phyloP scores from a whole-genome alignment of 2,113 vertebrate genomes.

The Stomatorhinus ivindoensis region DNA sequence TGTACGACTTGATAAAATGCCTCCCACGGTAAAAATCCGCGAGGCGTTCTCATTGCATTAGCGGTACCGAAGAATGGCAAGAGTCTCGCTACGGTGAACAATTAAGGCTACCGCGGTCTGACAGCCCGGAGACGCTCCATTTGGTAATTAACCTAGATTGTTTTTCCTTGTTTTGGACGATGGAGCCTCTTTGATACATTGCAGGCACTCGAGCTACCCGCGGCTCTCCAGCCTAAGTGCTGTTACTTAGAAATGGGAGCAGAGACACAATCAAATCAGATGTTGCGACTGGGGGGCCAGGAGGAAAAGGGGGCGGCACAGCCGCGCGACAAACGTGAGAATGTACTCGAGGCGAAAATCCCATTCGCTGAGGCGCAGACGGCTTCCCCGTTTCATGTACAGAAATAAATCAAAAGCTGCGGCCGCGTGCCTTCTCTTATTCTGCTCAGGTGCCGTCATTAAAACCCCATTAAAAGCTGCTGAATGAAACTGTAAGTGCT shows the following conservation, averaged over 20 bases:
- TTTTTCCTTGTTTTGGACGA: not conserved
- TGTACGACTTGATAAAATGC: slow-evolving; percentile 1
- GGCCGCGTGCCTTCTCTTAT: not conserved
- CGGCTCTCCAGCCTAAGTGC: not conserved
- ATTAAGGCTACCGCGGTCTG: not conserved
- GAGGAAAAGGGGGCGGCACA: not conserved
- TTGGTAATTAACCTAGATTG: slow-evolving; percentile 13
- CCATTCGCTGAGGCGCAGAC: not conserved
- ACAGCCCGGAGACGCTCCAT: not conserved
- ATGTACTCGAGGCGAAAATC: not conserved
- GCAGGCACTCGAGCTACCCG: not conserved
- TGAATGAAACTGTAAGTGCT: slow-evolving; percentile 8
- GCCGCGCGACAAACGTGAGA: not conserved
- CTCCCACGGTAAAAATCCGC: not conserved
- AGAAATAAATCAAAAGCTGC: not conserved
- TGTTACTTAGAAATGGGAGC: not conserved
- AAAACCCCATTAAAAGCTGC: slow-evolving; percentile 10
- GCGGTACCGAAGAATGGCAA: not conserved
- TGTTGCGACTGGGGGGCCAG: not conserved
- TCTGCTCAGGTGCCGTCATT: not conserved
- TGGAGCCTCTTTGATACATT: not conserved
- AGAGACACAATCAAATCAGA: not conserved
- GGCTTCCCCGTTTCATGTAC: slow-evolving; percentile 2
- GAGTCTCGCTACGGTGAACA: not conserved
- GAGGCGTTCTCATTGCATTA: not conserved